Evolutionary conservation across 2,113 vertebrate species (phyloP).

Genomic region (Mus spicilegus): DNA sequence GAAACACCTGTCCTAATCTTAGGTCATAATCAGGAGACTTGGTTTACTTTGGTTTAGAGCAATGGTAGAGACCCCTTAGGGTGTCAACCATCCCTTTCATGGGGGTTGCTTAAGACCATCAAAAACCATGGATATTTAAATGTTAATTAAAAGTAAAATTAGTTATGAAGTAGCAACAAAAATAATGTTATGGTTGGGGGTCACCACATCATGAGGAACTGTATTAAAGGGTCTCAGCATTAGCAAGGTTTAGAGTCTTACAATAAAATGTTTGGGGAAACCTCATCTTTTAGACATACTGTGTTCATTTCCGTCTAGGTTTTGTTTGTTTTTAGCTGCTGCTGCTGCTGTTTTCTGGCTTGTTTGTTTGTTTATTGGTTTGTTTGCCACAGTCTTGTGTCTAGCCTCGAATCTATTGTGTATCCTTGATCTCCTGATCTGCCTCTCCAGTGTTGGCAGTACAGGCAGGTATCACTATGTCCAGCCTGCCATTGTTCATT

Average conservation of each 20-base stretch:
- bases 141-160: background rate
- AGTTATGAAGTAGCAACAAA: background rate
- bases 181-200: background rate
- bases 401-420: background rate
- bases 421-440: background rate
- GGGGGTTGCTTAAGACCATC: background rate
- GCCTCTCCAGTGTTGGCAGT: background rate
- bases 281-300: background rate
- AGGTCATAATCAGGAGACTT: background rate
- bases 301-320: conserved; percentile 1
- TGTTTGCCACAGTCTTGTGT: background rate
- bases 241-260: conserved; percentile 20
- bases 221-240: background rate
- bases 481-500: background rate
- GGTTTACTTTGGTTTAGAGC: conserved; percentile 17
- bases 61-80: background rate
- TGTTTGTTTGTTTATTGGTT: background rate
- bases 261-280: background rate
- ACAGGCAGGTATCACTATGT: no score
- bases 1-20: conserved; percentile 33
- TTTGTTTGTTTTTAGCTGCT: background rate
- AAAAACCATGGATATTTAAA: background rate
- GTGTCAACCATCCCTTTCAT: background rate
- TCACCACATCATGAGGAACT: background rate
- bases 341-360: background rate